Evolutionary conservation across 2,888 invertebrate species (phyloP).

Genomic region (Erpobdella octoculata): DNA sequence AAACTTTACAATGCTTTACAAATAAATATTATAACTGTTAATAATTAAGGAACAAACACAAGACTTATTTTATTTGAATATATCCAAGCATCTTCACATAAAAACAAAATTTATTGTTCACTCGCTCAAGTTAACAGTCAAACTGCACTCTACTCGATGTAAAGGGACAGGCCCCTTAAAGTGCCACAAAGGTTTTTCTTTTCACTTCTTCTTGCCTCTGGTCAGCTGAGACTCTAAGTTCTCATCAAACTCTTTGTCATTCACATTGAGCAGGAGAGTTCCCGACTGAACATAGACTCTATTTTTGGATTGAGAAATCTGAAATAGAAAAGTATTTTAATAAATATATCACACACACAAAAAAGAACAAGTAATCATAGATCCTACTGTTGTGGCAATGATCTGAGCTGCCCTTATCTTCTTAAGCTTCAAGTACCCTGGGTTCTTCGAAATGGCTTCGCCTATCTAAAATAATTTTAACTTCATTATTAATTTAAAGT

Average conservation of each 20-base stretch:
- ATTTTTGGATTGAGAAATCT: constrained; percentile 91
- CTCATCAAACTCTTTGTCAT: constrained; percentile 83
- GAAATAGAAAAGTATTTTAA: constrained; percentile 31
- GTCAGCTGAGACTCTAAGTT: constrained; percentile 40
- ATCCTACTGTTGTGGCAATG: constrained; percentile 81
- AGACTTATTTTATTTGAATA: too few species aligned
- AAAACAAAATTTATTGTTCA: too few species aligned
- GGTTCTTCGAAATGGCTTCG: constrained; percentile 84
- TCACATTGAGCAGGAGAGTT: constrained; percentile 90
- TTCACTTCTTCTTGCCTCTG: constrained; percentile 34
- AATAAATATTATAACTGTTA: too few species aligned
- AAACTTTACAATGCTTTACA: too few species aligned
- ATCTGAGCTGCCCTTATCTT: constrained; percentile 96
- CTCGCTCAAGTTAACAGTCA: too few species aligned
- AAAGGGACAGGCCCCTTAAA: too few species aligned
- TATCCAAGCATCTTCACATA: too few species aligned
- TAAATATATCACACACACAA: background rate
- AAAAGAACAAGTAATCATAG: background rate
- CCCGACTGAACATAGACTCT: constrained; percentile 85
- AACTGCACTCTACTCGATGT: too few species aligned
- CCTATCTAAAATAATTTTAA: constrained; percentile 64
- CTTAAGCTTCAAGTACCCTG: constrained; percentile 91
- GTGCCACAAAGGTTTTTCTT: too few species aligned
- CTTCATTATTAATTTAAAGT: background rate
- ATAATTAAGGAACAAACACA: too few species aligned